Percentiles rank a stretch among this genome's conserved stretches.
Evolutionary conservation across 2,113 vertebrate species (phyloP).

Genomic region (Hylia prasina): DNA sequence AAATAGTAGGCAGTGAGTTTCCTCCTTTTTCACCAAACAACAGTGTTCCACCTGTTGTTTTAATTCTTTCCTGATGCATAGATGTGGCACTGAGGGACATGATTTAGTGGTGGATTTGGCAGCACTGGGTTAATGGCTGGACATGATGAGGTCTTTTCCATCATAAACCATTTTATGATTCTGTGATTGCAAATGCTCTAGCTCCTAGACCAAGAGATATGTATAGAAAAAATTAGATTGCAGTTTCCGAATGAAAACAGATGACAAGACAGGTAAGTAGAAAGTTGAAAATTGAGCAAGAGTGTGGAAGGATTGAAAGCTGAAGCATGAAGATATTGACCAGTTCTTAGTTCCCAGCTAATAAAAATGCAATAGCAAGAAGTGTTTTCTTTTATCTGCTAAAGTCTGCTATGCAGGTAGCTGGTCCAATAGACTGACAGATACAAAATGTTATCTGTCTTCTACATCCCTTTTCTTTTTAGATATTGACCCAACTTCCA

Average conservation of each 20-base stretch:
- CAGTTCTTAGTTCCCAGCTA: neutral
- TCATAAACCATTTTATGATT: neutral
- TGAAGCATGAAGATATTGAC: neutral
- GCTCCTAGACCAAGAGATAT: neutral
- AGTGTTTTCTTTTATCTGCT: neutral
- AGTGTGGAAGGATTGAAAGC: neutral
- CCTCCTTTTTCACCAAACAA: neutral
- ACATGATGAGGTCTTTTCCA: neutral
- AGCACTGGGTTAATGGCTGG: rapidly evolving
- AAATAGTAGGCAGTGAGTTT: rapidly evolving
- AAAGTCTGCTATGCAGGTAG: neutral
- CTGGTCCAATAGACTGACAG: neutral
- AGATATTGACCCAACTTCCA: neutral
- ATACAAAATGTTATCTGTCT: neutral
- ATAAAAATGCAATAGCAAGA: neutral
- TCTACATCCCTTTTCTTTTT: neutral
- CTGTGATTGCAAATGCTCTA: neutral
- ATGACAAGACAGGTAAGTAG: neutral
- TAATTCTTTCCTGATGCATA: neutral
- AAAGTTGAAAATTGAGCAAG: neutral
- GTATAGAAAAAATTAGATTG: neutral
- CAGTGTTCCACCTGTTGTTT: neutral
- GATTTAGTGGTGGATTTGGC: neutral
- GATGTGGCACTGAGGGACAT: neutral
- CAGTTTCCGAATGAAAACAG: neutral